Evolutionary conservation across 37 sponge, comb jelly and placozoan species (phyloP).

Genomic region (Diacarnus erythraeanus): DNA sequence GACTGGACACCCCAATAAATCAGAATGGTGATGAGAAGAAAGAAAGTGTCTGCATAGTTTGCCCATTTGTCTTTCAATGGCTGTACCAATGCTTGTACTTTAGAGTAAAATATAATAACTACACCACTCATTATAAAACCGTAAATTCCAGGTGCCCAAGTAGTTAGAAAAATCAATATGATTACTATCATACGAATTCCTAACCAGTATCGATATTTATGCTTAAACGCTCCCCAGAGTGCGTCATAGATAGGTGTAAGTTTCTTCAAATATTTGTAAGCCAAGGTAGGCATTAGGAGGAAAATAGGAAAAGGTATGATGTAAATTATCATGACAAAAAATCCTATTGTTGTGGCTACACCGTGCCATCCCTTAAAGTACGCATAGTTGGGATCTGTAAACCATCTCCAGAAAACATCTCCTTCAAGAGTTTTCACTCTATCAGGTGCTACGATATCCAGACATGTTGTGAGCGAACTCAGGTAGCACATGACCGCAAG

Average conservation of each 20-base stretch:
- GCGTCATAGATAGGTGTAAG: conserved; percentile 44
- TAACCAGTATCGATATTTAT: conserved; percentile 31
- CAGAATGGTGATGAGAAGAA: conserved; percentile 1
- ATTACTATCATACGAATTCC: conserved; percentile 23
- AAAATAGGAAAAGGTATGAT: conserved; percentile 39
- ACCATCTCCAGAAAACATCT: conserved; percentile 20
- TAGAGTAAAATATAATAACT: background rate
- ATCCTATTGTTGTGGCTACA: background rate
- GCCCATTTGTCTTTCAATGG: conserved; percentile 12
- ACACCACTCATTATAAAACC: background rate
- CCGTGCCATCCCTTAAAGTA: conserved; percentile 43
- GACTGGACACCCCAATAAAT: background rate
- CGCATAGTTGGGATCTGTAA: conserved; percentile 26
- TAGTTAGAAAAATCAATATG: background rate
- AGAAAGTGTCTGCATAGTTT: conserved; percentile 11
- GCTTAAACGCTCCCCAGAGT: conserved; percentile 31
- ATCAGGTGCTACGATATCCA: conserved; percentile 20
- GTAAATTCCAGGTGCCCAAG: background rate
- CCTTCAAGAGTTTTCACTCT: background rate
- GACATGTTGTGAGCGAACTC: conserved; percentile 12
- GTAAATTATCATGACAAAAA: conserved; percentile 31
- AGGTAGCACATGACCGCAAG: conserved; percentile 33
- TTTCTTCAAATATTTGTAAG: conserved; percentile 19
- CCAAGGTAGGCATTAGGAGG: conserved; percentile 8
- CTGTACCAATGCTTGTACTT: background rate